phyloP scores from a whole-genome alignment of 2,888 invertebrate genomes.

The Byasa hedistus region DNA sequence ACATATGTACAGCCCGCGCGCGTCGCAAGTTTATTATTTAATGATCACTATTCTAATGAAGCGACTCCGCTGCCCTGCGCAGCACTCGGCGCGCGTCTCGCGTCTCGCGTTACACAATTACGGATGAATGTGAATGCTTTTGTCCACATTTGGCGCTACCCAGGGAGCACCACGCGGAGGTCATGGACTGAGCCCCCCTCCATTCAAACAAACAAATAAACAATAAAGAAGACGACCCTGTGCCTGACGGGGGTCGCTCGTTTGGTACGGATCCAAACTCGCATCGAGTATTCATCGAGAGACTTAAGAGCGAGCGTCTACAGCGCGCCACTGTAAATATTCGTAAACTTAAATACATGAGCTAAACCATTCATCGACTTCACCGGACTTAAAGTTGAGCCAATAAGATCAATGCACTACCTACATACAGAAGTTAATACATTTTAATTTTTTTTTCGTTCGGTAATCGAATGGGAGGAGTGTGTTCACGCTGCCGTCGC shows the following conservation, averaged over 20 bases:
- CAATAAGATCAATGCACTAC: too few species aligned
- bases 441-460: too few species aligned
- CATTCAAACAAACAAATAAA: conserved; percentile 50
- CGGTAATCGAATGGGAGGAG: neutral
- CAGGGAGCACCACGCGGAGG: conserved; percentile 79
- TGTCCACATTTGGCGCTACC: conserved; percentile 77
- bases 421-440: too few species aligned
- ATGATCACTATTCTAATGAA: too few species aligned
- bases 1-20: conserved; percentile 70
- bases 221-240: conserved; percentile 33
- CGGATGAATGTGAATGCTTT: conserved; percentile 54
- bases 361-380: conserved; percentile 1
- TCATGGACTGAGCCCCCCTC: conserved; percentile 77
- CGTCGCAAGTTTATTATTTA: too few species aligned
- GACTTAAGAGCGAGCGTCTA: neutral
- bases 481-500: conserved; percentile 8
- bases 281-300: conserved; percentile 15
- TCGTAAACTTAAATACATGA: conserved; percentile 20
- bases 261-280: conserved; percentile 6
- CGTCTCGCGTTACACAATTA: conserved; percentile 3
- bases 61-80: too few species aligned
- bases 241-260: conserved; percentile 5
- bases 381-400: neutral
- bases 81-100: too few species aligned
- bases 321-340: conserved; percentile 5